Percentiles rank a stretch among this genome's conserved stretches.
Evolutionary conservation across 2,113 vertebrate species (phyloP).

Genomic region (Silurus meridionalis): DNA sequence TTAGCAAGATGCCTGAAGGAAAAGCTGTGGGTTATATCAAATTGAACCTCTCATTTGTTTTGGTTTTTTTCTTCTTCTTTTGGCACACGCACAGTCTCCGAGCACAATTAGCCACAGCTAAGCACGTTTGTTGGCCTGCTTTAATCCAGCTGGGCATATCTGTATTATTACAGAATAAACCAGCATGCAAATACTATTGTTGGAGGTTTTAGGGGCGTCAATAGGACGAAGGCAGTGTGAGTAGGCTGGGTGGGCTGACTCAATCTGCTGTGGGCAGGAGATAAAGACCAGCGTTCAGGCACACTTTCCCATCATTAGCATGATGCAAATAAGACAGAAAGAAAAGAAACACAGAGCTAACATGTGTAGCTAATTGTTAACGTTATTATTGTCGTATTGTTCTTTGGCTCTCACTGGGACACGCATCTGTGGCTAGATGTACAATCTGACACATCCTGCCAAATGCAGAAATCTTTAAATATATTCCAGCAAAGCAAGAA

Average conservation of each 20-base stretch:
- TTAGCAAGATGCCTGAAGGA: slow-evolving; percentile 89
- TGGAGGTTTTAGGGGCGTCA: slow-evolving; percentile 91
- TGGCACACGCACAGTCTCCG: slow-evolving; percentile 68
- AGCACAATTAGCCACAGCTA: slow-evolving; percentile 92
- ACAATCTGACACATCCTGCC: slow-evolving; percentile 27
- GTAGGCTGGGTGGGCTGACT: slow-evolving; percentile 87
- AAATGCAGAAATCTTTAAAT: slow-evolving; percentile 23
- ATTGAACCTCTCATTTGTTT: slow-evolving; percentile 90
- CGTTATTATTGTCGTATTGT: slow-evolving; percentile 52
- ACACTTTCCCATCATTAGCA: slow-evolving; percentile 86
- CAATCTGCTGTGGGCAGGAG: slow-evolving; percentile 89
- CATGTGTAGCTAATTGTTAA: slow-evolving; percentile 52
- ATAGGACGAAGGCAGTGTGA: slow-evolving; percentile 84
- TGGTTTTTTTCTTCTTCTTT: not conserved
- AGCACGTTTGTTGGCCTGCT: slow-evolving; percentile 83
- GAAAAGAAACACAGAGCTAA: slow-evolving; percentile 66
- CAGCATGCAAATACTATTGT: slow-evolving; percentile 95
- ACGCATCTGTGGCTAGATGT: slow-evolving; percentile 32
- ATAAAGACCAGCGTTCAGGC: slow-evolving; percentile 91
- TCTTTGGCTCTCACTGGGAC: slow-evolving; percentile 36
- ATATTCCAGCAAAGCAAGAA: not conserved
- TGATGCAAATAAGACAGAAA: slow-evolving; percentile 80
- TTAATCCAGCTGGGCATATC: slow-evolving; percentile 96
- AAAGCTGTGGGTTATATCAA: slow-evolving; percentile 95
- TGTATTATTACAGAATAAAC: slow-evolving; percentile 92